Base-by-base conservation (phyloP, 2,113 vertebrate species). In the Istiophorus platypterus region DNA sequence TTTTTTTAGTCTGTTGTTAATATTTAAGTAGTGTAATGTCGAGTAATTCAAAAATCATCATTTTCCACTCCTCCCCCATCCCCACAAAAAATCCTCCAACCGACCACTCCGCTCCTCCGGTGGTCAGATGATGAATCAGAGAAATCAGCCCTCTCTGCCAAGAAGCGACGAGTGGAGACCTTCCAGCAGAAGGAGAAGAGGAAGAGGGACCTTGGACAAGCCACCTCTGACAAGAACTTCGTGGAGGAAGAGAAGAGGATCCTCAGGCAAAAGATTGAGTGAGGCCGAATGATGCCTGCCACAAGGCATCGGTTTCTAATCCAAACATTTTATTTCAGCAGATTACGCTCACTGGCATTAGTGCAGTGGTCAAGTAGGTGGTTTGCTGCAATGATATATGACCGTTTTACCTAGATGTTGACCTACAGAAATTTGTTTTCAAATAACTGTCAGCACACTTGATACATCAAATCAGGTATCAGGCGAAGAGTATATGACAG, bases 171-270 rank as follows among this genome's bases (percentile, higher is more conserved):
- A 77, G 92, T 96, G 68, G 96, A 97, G 84, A 95, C 94, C 47
- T 97, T 96, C 91, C 96, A 97, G 76, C 94, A 97, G 91, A 95
- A 95, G 52, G 98, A 97, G 85, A 96, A 95, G 93, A 96, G 96
- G 88, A 99, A 97, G 92, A 78, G 95, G 42, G 95, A 96, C 15
- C 15, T 95, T 72, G 95, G 95, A 27, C 95, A 96, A 52, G 95
- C 95, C 59, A 96, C 95, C 0, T 94, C 95, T 14, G 95, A 96
- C 80, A 96, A 96, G 90, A 96, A 87, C 69, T 96, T 96, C 72
- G 95, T 96, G 0, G 95, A 96, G 66, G 95, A 96, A 73, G 95
- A 96, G 90, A 96, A 96, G 87, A 88, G 95, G 75, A 95, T 96
- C 88, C 94, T 96, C 37, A 85, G 95, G 71, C 95, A 96, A 84